Evolutionary conservation across 92 coral and sea anemone genomes (phyloP), one percentile per base, ranked within the genome.

Genomic region (Epizoanthus stellaris): DNA sequence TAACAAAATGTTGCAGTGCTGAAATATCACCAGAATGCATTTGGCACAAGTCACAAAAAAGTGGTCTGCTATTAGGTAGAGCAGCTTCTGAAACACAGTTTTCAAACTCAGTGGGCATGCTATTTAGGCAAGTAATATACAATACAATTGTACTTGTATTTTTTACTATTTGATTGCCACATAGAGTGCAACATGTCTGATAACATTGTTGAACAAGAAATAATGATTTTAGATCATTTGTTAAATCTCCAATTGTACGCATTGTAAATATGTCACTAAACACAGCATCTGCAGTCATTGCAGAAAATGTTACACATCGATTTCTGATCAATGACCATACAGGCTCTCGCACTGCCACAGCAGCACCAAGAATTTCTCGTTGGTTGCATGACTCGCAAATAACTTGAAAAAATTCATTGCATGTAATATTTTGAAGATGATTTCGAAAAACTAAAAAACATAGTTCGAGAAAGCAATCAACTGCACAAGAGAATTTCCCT

Each of bases 401-500:
- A 16, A 82, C 67, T 5, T 53, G 3, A 83, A 89, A 82, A 92
- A 92, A 89, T 30, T 92, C 89, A 90, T 92, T 86, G 38, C 81
- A 66, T 20, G 66, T 49, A 21, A 82, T 70, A 23, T 71, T 90
- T n/a, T 82, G 73, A 70, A 89, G 88, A 86, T 76, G 88, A 70
- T 63, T 71, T 14, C 57, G 6, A 23, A 92, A 92, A 76, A 80
- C 77, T 58, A 69, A 40, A 86, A 60, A 89, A 62, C 85, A 67
- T 19, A 89, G 85, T 54, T 89, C 91, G 23, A 86, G 88, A 82
- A 89, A 89, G 77, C 82, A 89, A 86, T 92, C 93, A 86, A 92
- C 88, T 86, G 95, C 95, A 89, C 90, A 91, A 20, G 90, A 91
- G 58, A 82, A 89, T 75, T 81, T 92, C 68, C 95, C 91, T 54